Evolutionary conservation across 2,797 vertebrate genomes (phyloP), one percentile per base, ranked within the genome.

Genomic region (Pantherophis alleghaniensis): DNA sequence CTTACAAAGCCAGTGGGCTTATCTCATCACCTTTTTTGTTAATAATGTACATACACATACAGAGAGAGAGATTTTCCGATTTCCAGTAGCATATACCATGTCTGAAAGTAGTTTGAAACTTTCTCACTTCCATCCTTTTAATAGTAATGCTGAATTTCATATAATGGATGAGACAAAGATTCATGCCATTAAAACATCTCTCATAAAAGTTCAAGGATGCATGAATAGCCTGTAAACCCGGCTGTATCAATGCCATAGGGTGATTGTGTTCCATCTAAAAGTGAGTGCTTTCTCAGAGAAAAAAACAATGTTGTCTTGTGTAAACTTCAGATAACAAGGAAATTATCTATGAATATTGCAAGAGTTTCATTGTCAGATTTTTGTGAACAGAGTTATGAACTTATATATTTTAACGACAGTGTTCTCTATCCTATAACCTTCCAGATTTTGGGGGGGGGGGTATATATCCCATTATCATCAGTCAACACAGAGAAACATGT

Each of bases 181-280:
- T 96, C 95, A 92, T 97, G 95, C 96, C 96, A 96, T 95, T 96
- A 96, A 96, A 96, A 97, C 93, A 92, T 92, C 53, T 91, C 55
- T 94, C 95, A 96, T 95, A 94, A 96, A 96, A 96, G 96, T 93
- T 96, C 94, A 95, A 87, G 91, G 94, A 96, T 93, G 92, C 96
- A 96, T 95, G 94, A 92, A 83, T 89, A 93, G 95, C 93, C 20
- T 87, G 94, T 66, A 93, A 95, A 94, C 94, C 94, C 37, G 94
- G 91, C 92, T 93, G 91, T 92, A 94, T 87, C 86, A 63, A 90
- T 94, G 95, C 96, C 96, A 95, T 92, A 91, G 96, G 74, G 51
- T 94, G 95, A 96, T 95, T 93, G 94, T 91, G 90, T 87, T 95
- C 94, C 66, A 87, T 89, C 88, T 60, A 94, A 90, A 61, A 92